phyloP scores from a whole-genome alignment of 1,140 invertebrate genomes.

The Chironomus striatipennis region DNA sequence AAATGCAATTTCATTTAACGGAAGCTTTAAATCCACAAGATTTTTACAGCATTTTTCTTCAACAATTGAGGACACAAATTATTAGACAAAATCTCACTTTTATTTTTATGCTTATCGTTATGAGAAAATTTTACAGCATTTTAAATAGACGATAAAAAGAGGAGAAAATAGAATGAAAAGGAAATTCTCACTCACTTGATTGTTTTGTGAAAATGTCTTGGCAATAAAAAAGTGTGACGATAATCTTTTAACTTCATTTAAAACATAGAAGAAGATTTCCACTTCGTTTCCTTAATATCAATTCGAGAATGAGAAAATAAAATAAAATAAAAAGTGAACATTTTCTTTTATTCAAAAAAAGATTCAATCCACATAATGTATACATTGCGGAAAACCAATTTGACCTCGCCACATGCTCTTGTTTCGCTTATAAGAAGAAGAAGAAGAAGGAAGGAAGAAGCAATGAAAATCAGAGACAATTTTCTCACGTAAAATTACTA shows the following conservation, averaged over 20 bases:
- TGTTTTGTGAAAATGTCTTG: neutral
- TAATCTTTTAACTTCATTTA: neutral
- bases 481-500: conserved; percentile 8
- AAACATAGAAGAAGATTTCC: neutral
- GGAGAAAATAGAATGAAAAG: neutral
- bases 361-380: conserved; percentile 12
- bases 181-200: too few relatives aligned
- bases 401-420: neutral
- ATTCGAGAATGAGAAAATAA: neutral
- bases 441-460: neutral
- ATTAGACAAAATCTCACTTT: neutral
- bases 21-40: too few relatives aligned
- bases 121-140: neutral
- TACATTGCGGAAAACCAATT: conserved; percentile 12
- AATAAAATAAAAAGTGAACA: neutral
- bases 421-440: neutral
- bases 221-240: neutral
- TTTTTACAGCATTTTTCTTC: neutral
- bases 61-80: conserved; percentile 10
- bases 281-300: neutral
- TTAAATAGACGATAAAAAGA: neutral
- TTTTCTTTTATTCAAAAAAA: neutral
- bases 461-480: neutral
- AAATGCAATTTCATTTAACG: too few relatives aligned
- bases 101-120: neutral